Evolutionary conservation across 2,797 vertebrate genomes (phyloP), one percentile per base, ranked within the genome.

Genomic region (Gadopsis marmoratus): DNA sequence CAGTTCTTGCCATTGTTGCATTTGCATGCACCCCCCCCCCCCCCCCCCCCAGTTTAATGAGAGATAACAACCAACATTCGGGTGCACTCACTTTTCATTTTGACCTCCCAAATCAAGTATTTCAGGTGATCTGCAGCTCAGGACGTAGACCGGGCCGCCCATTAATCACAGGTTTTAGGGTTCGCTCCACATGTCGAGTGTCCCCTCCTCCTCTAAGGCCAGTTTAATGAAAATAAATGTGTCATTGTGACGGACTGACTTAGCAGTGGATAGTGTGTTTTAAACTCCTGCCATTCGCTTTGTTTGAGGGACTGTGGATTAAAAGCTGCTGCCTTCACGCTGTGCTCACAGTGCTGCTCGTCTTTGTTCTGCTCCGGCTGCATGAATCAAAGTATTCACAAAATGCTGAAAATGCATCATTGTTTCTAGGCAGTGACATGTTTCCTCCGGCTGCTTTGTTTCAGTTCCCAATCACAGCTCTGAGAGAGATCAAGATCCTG

Each of bases 401-500:
- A 12, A 70, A 48, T 23, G 6, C 29, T 47, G 29, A 29, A n/a
- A 33, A 7, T 11, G 5, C 7, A 13, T 51, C 29, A 17, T 5
- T 31, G 26, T 7, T 73, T 50, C 5, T 5, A 29, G 4, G 3
- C 29, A 35, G 35, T 35, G 35, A 23, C n/a, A n/a, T n/a, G n/a
- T n/a, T n/a, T n/a, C 2, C 17, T 76, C 10, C 72, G 50, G 17
- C 55, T 68, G 8, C 37, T 81, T 16, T 56, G 8, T 76, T 86
- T 43, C 83, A 99, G 98, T 99, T 99, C 82, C 98, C 98, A 4
- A 99, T 99, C 83, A 99, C 98, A 3, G 98, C 98, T 63, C 91
- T 99, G 83, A 93, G 98, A 82, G 98, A 99, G 88, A 99, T 99
- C 83, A 99, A 99, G 93, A 99, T 99, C 58, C 95, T 99, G 1